Evolutionary conservation across 1,140 invertebrate species (phyloP).

Genomic region (Chlorops oryzae): DNA sequence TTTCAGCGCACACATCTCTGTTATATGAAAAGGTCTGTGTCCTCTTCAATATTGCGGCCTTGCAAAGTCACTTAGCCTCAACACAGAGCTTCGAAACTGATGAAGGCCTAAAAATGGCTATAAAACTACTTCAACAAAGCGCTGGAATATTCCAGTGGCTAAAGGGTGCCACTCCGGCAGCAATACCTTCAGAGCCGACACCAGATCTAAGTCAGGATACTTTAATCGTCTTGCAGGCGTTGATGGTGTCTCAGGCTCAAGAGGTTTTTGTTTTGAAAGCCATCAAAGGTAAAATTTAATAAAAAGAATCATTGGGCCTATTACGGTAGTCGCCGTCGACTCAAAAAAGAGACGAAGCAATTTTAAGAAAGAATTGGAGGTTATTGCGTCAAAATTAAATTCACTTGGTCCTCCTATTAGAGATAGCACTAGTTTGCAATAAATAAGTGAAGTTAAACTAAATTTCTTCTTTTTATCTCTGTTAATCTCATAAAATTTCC

Average conservation of each 20-base stretch:
- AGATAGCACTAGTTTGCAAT: too few species aligned
- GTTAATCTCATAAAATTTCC: too few species aligned
- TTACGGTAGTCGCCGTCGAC: too few species aligned
- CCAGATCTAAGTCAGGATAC: slow-evolving; percentile 92
- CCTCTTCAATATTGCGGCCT: slow-evolving; percentile 93
- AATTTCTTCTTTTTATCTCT: too few species aligned
- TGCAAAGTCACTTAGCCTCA: slow-evolving; percentile 85
- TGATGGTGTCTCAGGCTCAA: slow-evolving; percentile 97
- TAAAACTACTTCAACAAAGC: slow-evolving; percentile 90
- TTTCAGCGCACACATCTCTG: slow-evolving; percentile 74
- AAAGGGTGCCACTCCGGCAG: slow-evolving; percentile 76
- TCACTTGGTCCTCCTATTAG: too few species aligned
- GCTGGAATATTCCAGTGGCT: slow-evolving; percentile 87
- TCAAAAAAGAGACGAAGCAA: too few species aligned
- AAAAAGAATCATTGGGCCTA: too few species aligned
- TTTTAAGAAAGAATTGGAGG: too few species aligned
- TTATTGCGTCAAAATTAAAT: too few species aligned
- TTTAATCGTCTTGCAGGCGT: slow-evolving; percentile 69
- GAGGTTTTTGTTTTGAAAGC: slow-evolving; percentile 95
- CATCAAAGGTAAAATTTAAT: slow-evolving; percentile 64
- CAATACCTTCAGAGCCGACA: slow-evolving; percentile 89
- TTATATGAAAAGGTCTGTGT: slow-evolving; percentile 92
- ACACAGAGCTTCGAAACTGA: slow-evolving; percentile 82
- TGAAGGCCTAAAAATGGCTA: slow-evolving; percentile 87
- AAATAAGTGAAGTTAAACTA: too few species aligned